Conservation (phyloP, 2,888 invertebrate species). For the Tetanocera ferruginea region DNA sequence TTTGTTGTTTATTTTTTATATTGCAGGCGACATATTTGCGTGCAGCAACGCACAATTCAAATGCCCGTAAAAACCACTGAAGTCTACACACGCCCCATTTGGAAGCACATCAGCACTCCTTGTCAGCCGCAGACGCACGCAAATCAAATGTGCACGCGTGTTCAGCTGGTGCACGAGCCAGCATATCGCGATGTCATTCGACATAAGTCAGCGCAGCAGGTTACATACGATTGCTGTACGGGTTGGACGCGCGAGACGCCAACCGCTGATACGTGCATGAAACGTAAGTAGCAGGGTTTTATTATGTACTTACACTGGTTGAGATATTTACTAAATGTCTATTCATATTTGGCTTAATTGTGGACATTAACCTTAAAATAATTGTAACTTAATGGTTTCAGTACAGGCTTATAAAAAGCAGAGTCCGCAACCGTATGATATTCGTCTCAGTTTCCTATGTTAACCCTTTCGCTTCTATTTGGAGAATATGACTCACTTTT, state of each 20-base stretch:
- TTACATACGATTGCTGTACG: slow-evolving; percentile 73
- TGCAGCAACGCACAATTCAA: slow-evolving; percentile 70
- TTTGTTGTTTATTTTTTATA: slow-evolving; percentile 22
- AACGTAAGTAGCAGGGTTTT: slow-evolving; percentile 71
- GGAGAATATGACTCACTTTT: no score
- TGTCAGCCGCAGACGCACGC: slow-evolving; percentile 69
- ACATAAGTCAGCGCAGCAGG: slow-evolving; percentile 70
- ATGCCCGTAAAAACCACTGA: slow-evolving; percentile 72
- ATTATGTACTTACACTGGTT: no score
- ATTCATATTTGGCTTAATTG: not conserved
- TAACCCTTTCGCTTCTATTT: no score
- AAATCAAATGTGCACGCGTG: slow-evolving; percentile 72
- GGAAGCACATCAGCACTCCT: slow-evolving; percentile 71
- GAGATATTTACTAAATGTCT: not conserved
- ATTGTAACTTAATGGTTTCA: no score
- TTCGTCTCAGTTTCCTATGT: no score
- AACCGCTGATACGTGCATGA: slow-evolving; percentile 74
- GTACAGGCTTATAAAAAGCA: no score
- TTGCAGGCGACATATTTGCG: slow-evolving; percentile 73
- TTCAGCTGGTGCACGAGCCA: slow-evolving; percentile 73
- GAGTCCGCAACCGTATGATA: no score
- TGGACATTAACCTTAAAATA: not conserved
- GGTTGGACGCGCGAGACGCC: slow-evolving; percentile 75
- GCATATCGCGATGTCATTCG: slow-evolving; percentile 72
- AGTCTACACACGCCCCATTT: slow-evolving; percentile 72